Conservation (phyloP, 2,888 invertebrate species). For the Scaptomyza tumidula region DNA sequence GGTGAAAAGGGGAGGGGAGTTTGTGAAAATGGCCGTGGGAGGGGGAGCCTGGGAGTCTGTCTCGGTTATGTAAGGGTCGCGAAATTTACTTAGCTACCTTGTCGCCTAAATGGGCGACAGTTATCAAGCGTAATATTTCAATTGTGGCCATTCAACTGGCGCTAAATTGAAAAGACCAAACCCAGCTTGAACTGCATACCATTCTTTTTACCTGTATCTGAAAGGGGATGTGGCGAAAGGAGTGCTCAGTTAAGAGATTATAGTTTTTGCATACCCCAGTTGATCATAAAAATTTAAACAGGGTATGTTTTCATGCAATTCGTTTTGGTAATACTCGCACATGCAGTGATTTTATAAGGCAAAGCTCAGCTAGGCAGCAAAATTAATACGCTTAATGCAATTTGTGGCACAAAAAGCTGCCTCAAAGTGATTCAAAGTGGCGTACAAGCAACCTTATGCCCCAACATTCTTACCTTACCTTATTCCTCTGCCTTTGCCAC, state of each 20-base stretch:
- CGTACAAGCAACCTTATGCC: conserved; percentile 4
- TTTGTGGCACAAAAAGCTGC: conserved; percentile 57
- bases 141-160: conserved; percentile 50
- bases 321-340: not conserved
- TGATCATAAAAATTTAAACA: not conserved
- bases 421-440: conserved; percentile 50
- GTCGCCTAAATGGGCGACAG: conserved; percentile 51
- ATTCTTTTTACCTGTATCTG: no score
- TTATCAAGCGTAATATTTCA: conserved; percentile 73
- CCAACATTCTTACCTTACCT: conserved; percentile 12
- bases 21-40: not conserved
- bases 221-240: no score
- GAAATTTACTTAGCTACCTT: conserved; percentile 44
- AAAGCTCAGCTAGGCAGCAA: conserved; percentile 36
- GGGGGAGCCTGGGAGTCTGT: not conserved
- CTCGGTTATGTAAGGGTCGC: not conserved
- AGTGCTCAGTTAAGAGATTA: not conserved
- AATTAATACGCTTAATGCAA: conserved; percentile 73
- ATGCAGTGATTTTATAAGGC: conserved; percentile 23
- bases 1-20: not conserved
- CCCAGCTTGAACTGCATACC: no score
- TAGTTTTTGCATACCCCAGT: not conserved
- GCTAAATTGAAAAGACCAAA: conserved; percentile 51
- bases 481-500: not conserved
- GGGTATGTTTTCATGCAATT: not conserved